Base-by-base conservation (phyloP, 2,113 vertebrate genomes). In the Atherinomorus stipes region DNA sequence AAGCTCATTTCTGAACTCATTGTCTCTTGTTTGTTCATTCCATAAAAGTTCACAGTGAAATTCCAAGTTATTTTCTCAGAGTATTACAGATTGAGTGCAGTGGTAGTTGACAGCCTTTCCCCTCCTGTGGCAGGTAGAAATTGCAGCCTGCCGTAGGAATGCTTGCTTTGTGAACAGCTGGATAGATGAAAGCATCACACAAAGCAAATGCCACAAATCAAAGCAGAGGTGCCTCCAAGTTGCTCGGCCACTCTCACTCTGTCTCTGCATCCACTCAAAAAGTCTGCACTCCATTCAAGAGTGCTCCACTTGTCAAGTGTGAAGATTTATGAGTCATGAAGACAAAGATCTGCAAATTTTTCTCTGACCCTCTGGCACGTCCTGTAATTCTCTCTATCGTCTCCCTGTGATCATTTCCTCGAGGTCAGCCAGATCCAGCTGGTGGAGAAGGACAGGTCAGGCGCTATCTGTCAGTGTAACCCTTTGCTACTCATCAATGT, bases 391-490 rank as follows among this genome's bases (percentile, higher is more conserved):
- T 68, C 61, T 75, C 68, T 59, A 73, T 78, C 74, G 78, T 56
- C 64, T 61, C 66, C 54, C 16, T 63, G 81, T 76, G 70, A 85
- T 88, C 74, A 76, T 85, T 89, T 88, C 80, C 78, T 80, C 74
- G 66, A 84, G 89, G 85, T 90, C 83, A 87, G 70, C 58, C 12
- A 45, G 81, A 57, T 79, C 69, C 82, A 87, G 85, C 81, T 87
- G 84, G 63, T 57, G 58, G 57, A 83, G 64, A 81, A 72, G 62
- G 59, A 77, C 56, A 31, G 85, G 87, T 89, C 79, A 72, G 71
- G 5, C 38, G 1, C 68, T 75, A 70, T 85, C 68, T 54, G 47
- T 76, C 73, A 67, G 47, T 26, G 59, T 69, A 61, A 78, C 78
- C 66, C 78, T 73, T 53, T 66, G 47, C 40, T 59, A n/a, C 64